Evolutionary conservation across 2,888 invertebrate species (phyloP).

Genomic region (Danaus chrysippus): DNA sequence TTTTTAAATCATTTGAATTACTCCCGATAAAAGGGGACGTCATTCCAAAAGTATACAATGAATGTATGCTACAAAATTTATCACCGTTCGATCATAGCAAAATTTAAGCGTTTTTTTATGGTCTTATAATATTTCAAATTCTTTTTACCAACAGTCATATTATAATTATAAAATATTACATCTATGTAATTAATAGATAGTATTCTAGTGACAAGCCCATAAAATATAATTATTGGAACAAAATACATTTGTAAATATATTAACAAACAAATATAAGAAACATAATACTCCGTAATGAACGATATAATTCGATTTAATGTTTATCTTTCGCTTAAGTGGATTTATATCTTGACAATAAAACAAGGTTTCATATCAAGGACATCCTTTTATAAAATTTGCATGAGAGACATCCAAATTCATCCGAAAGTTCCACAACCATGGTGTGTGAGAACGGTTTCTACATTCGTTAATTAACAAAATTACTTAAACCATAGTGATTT

Average conservation of each 20-base stretch:
- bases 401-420: constrained; percentile 34
- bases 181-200: too few species aligned
- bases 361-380: constrained; percentile 47
- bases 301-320: constrained; percentile 66
- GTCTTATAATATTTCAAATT: too few species aligned
- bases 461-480: constrained; percentile 13
- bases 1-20: background rate
- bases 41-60: background rate
- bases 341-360: constrained; percentile 62
- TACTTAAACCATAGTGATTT: background rate
- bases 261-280: constrained; percentile 12
- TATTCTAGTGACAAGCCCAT: too few species aligned
- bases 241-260: constrained; percentile 18
- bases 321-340: constrained; percentile 65
- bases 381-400: constrained; percentile 41
- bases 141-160: too few species aligned
- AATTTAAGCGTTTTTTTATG: too few species aligned
- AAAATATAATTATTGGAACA: too few species aligned
- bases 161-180: too few species aligned
- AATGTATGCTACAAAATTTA: background rate
- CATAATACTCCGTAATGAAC: constrained; percentile 51
- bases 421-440: constrained; percentile 19
- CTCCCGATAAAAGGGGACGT: background rate
- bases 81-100: too few species aligned
- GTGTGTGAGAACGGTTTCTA: constrained; percentile 24